A percentile compares a stretch with the other conserved stretches of the same genome.
These are phyloP conservation scores for Ciona savignyi DNA, from an alignment of 23 tunicate species.

Conservation along the genomic window DNA sequence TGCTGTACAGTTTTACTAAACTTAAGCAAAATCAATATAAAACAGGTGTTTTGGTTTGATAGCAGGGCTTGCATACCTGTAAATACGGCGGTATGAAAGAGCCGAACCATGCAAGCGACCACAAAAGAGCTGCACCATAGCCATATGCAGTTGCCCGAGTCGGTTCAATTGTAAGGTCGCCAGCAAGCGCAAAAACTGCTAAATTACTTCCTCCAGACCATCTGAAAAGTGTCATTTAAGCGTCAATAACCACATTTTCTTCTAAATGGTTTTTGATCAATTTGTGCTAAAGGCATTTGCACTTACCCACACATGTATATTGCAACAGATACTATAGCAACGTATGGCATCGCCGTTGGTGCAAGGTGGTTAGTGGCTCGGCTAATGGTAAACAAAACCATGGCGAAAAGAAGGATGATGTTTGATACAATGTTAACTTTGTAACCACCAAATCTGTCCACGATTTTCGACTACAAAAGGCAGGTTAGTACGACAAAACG, in stretches of 20 bases:
- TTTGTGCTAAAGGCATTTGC: no score
- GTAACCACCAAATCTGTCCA: conserved; percentile 22
- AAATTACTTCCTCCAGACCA: conserved; percentile 41
- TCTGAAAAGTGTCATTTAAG: conserved; percentile 41
- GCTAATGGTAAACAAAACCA: conserved; percentile 14
- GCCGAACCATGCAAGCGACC: no score
- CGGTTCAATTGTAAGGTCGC: conserved; percentile 45
- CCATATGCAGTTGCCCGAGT: conserved; percentile 45
- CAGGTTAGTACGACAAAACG: not conserved
- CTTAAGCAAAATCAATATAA: no score
- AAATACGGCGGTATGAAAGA: no score
- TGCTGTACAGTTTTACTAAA: no score
- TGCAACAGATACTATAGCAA: conserved; percentile 43
- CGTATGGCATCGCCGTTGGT: conserved; percentile 25
- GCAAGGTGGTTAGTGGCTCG: conserved; percentile 11
- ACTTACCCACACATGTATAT: conserved; percentile 47
- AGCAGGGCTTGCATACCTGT: no score
- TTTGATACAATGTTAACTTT: conserved; percentile 10
- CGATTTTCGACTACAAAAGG: conserved; percentile 17
- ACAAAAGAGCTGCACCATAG: conserved; percentile 23
- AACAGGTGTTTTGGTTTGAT: no score
- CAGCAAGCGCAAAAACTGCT: conserved; percentile 31
- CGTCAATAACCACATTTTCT: no score
- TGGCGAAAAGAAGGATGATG: conserved; percentile 6
- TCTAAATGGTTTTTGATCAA: no score